Percentiles rank a stretch among this genome's conserved stretches.
These are phyloP conservation scores for Cassiopea xamachana DNA, from an alignment of 30 jellyfish, hydroid and myxozoan genomes.

Conservation along the genomic window DNA sequence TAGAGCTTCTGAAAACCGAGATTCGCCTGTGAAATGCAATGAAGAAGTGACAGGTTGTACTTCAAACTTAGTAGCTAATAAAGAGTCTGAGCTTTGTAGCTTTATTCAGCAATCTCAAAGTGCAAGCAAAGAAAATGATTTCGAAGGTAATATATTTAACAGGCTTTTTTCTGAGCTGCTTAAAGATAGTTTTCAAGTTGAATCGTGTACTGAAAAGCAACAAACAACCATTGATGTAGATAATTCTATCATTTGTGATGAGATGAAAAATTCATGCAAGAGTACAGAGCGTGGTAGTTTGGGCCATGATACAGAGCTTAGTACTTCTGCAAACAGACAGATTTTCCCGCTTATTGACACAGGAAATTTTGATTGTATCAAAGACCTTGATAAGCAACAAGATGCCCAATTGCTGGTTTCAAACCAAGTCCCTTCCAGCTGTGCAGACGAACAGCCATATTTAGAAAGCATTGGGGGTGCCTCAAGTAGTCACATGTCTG, in stretches of 20 bases:
- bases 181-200: not conserved
- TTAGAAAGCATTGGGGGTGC: too few species aligned
- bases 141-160: conserved; percentile 9
- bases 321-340: too few species aligned
- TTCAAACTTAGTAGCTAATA: not conserved
- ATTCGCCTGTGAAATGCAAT: not conserved
- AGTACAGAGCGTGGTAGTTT: not conserved
- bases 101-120: too few species aligned
- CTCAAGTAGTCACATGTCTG: too few species aligned
- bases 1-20: not conserved
- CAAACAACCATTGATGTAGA: not conserved
- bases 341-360: not conserved
- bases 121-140: not conserved
- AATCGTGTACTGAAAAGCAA: not conserved
- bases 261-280: too few species aligned
- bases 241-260: not conserved
- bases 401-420: not conserved
- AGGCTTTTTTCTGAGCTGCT: conserved; percentile 4
- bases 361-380: not conserved
- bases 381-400: not conserved
- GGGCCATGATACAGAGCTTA: too few species aligned
- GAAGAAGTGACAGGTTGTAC: not conserved
- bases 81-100: not conserved
- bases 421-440: not conserved
- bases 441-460: too few species aligned